Conservation (phyloP, 2,797 vertebrate species). For the Eidolon dupreanum region DNA sequence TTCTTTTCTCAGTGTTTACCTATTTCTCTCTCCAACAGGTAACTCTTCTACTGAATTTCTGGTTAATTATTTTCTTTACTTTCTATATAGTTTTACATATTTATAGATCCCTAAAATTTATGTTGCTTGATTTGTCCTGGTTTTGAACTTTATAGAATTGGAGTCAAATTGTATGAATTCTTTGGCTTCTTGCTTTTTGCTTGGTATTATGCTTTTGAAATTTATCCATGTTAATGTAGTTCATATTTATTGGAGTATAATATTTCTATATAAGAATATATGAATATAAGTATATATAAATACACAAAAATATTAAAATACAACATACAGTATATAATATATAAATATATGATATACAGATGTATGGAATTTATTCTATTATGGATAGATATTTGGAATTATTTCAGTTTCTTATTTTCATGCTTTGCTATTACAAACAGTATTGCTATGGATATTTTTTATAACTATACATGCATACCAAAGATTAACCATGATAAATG, state of each 20-base stretch:
- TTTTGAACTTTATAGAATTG: slow-evolving; percentile 10
- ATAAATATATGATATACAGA: not conserved
- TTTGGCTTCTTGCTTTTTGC: not conserved
- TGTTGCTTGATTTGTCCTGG: not conserved
- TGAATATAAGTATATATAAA: not conserved
- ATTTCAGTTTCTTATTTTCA: not conserved
- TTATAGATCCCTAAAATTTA: not conserved
- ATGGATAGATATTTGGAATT: not conserved
- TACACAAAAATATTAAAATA: not conserved
- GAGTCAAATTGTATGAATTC: not conserved
- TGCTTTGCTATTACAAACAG: not conserved
- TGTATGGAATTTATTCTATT: not conserved
- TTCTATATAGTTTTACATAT: not conserved
- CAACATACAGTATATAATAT: not conserved
- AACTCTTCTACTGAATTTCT: not conserved
- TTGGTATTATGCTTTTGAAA: slow-evolving; percentile 10
- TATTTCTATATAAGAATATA: not conserved
- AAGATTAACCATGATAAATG: not conserved
- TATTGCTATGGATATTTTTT: not conserved
- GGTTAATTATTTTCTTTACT: slow-evolving; percentile 19
- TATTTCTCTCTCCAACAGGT: not conserved
- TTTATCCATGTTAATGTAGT: not conserved
- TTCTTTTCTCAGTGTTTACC: not conserved
- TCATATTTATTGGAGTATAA: not conserved
- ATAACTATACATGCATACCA: not conserved